Evolutionary conservation across 30 jellyfish, hydroid and myxozoan species (phyloP).

Genomic region (Aurelia coerulea): DNA sequence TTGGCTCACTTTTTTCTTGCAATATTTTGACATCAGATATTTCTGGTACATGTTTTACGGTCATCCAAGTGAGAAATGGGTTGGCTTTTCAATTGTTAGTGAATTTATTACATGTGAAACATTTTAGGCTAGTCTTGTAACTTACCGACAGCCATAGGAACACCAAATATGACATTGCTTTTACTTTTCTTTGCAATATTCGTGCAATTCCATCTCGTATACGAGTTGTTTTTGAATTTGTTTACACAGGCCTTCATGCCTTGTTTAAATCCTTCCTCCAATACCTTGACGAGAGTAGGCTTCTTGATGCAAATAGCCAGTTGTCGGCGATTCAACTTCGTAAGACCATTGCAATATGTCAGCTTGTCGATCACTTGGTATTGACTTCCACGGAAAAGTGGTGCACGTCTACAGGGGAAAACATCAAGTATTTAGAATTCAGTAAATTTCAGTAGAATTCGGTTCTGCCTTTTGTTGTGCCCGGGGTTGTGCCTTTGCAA

Average conservation of each 20-base stretch:
- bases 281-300: conserved; percentile 54
- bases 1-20: no score
- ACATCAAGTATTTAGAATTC: background rate
- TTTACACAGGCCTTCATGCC: conserved; percentile 59
- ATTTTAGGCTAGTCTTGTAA: no score
- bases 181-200: conserved; percentile 41
- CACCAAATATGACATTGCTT: conserved; percentile 56
- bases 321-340: conserved; percentile 57
- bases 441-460: no score
- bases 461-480: no score
- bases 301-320: conserved; percentile 45
- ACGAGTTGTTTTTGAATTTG: conserved; percentile 49
- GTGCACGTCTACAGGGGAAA: conserved; percentile 9
- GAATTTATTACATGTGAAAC: no score
- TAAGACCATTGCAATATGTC: conserved; percentile 49
- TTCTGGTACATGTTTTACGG: no score
- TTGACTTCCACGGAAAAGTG: conserved; percentile 5
- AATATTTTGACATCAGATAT: no score
- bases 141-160: conserved; percentile 72
- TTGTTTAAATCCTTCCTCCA: conserved; percentile 62
- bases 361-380: conserved; percentile 29
- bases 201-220: conserved; percentile 81
- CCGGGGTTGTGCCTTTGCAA: no score
- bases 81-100: no score
- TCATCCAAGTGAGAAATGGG: no score